These are phyloP conservation scores for Petrolisthes cinctipes DNA, from an alignment of 2,888 invertebrate genomes.

Conservation along the genomic window DNA sequence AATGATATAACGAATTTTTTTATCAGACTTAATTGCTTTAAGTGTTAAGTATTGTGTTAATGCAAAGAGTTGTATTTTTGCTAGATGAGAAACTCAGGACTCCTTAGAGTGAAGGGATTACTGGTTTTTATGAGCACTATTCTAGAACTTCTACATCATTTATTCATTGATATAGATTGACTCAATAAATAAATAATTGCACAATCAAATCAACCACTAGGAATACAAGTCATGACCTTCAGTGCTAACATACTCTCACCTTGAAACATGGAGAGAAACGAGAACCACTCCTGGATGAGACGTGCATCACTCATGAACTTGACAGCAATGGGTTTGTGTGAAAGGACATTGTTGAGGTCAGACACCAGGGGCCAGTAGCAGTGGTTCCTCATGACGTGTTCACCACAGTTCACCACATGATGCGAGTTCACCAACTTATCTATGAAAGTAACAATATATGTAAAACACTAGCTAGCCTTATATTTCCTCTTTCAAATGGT, in stretches of 20 bases:
- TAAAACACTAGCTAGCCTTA: too few species aligned
- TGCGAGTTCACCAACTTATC: conserved; percentile 78
- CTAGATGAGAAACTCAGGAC: too few species aligned
- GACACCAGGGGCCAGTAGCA: conserved; percentile 98
- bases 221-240: not conserved
- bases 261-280: conserved; percentile 93
- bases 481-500: too few species aligned
- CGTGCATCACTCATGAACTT: conserved; percentile 89
- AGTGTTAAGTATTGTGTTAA: too few species aligned
- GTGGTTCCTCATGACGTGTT: conserved; percentile 95
- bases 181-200: not conserved
- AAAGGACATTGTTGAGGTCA: conserved; percentile 95
- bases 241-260: conserved; percentile 72
- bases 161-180: not conserved
- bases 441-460: not conserved
- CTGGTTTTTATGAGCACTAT: too few species aligned
- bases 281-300: conserved; percentile 95
- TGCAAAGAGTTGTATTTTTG: too few species aligned
- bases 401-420: conserved; percentile 91
- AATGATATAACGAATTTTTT: not conserved
- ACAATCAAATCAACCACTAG: not conserved
- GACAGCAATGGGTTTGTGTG: conserved; percentile 90
- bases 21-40: too few species aligned
- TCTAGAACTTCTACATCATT: too few species aligned
- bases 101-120: too few species aligned